Conservation (phyloP, 1,140 invertebrate species). For the Bursaphelenchus mucronatus region DNA sequence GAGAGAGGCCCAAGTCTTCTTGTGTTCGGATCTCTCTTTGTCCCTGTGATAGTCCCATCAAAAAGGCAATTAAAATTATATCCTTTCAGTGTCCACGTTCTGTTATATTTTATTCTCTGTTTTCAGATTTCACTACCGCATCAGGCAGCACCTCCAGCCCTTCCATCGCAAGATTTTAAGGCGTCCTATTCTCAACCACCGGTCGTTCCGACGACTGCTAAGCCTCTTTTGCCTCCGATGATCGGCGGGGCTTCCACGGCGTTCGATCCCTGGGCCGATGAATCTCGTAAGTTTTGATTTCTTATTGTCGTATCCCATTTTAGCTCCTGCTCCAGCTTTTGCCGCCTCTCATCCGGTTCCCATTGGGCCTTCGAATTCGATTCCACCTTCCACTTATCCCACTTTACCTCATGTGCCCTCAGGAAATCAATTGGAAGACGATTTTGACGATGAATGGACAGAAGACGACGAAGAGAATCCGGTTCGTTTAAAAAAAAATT, state of each 20-base stretch:
- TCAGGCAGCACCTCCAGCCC: constrained; percentile 2
- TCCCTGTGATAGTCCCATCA: too few species aligned
- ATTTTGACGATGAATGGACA: constrained; percentile 59
- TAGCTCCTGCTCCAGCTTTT: too few species aligned
- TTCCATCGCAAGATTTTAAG: constrained; percentile 4
- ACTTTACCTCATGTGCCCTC: constrained; percentile 18
- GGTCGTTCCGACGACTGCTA: not conserved
- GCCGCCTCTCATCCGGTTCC: not conserved
- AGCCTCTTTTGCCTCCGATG: constrained; percentile 6
- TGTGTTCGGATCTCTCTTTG: too few species aligned
- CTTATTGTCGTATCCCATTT: too few species aligned
- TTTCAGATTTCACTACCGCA: too few species aligned
- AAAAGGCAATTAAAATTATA: too few species aligned
- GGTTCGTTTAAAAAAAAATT: too few species aligned
- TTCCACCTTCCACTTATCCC: constrained; percentile 10
- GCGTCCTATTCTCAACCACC: not conserved
- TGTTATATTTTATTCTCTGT: too few species aligned
- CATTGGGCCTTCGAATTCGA: constrained; percentile 2
- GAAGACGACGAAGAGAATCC: constrained; percentile 56
- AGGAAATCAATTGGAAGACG: constrained; percentile 38
- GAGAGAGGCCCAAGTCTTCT: too few species aligned
- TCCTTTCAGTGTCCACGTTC: too few species aligned
- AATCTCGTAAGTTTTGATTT: not conserved
- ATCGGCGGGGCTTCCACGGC: not conserved
- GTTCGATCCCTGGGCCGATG: constrained; percentile 29